Evolutionary conservation across 2,113 vertebrate species (phyloP), one percentile per base, ranked within the genome.

Genomic region (Gobius niger): DNA sequence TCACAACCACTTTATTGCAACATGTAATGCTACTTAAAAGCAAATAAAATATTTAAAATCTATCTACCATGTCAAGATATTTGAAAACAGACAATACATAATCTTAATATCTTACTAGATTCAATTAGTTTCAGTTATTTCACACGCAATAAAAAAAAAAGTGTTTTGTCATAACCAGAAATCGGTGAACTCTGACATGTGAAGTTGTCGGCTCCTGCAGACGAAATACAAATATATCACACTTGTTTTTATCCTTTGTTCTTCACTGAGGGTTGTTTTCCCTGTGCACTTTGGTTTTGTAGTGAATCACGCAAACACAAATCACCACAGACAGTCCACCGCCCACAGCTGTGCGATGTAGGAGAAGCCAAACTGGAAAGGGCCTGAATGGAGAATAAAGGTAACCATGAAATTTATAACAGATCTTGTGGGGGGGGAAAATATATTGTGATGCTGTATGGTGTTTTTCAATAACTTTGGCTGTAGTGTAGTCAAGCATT

Each of bases 281-380:
- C 44, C n/a, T 57, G 13, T 47, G 15, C 15, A 1, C 10, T 12
- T 16, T 19, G 13, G 50, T 1, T 0, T 68, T 77, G 40, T 50
- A 75, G 56, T 76, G 61, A 51, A 16, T 46, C 47, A 80, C 44
- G 63, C 68, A 75, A 54, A 83, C 56, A 50, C 61, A 19, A 65
- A 75, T n/a, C n/a, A 54, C 34, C 75, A 80, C 51, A 34, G 46
- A 24, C 34, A 77, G 11, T 15, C 7, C 68, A 8, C 7, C 46
- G 7, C 65, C 47, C 47, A 47, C 7, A 63, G 7, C 19, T 49
- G 44, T 0, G 16, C 47, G 49, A 65, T 63, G 67, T 62, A 44
- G 50, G 56, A 9, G 52, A 54, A 68, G 40, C n/a, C 6, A 46
- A 50, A 2, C 51, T 0, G 0, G 18, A 62, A 44, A 3, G 47